Evolutionary conservation across 2,113 vertebrate species (phyloP).

Genomic region (Grantiella picta): DNA sequence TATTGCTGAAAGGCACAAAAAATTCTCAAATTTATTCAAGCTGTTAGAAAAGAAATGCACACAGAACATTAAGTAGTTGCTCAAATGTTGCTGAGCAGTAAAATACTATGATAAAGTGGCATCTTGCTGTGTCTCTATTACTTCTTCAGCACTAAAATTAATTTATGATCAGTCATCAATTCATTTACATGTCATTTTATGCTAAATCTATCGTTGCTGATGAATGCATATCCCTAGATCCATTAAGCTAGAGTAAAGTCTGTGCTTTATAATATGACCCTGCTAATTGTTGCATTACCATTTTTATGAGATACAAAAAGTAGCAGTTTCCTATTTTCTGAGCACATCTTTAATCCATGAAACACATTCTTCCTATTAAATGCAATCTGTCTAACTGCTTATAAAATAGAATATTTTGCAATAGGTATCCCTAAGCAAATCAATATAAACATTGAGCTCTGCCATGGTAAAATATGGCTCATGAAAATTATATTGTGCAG

Average conservation of each 20-base stretch:
- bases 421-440: constrained; percentile 48
- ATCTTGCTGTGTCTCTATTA: constrained; percentile 79
- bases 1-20: constrained; percentile 68
- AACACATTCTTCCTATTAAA: constrained; percentile 58
- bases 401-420: constrained; percentile 28
- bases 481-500: not conserved
- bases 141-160: constrained; percentile 89
- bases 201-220: constrained; percentile 86
- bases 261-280: constrained; percentile 80
- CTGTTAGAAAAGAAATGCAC: constrained; percentile 63
- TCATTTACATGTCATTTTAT: constrained; percentile 94
- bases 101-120: constrained; percentile 79
- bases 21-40: constrained; percentile 71
- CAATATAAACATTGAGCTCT: constrained; percentile 58
- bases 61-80: constrained; percentile 76
- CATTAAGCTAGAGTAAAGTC: constrained; percentile 80
- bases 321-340: constrained; percentile 59
- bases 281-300: constrained; percentile 82
- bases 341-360: constrained; percentile 63
- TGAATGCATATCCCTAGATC: constrained; percentile 78
- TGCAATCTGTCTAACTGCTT: constrained; percentile 53
- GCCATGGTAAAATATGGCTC: not conserved
- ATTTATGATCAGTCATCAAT: constrained; percentile 89
- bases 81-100: constrained; percentile 77
- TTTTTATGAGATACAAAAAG: constrained; percentile 85